A percentile compares a stretch with the other conserved stretches of the same genome.
These are phyloP conservation scores for Imbricaverruca yamaguchii DNA, from an alignment of 2,888 invertebrate species.

Conservation along the genomic window DNA sequence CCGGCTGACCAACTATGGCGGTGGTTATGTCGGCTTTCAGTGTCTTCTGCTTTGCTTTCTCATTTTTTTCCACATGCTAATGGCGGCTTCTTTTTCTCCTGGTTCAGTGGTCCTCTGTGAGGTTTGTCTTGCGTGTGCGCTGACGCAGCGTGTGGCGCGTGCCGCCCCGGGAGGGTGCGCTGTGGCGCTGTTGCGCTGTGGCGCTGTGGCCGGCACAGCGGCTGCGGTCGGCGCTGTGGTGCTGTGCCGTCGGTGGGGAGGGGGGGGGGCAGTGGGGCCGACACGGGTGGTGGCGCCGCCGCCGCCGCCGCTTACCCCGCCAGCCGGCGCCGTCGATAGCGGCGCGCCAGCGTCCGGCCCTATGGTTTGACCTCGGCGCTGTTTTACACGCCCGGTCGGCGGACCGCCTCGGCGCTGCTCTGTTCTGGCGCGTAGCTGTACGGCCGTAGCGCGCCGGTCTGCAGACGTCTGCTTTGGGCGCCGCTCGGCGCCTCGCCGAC, in stretches of 20 bases:
- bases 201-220: neutral
- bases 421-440: too few relatives aligned
- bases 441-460: too few relatives aligned
- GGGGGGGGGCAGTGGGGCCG: too few relatives aligned
- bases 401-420: too few relatives aligned
- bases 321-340: too few relatives aligned
- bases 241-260: neutral
- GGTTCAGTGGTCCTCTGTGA: neutral
- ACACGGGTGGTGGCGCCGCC: neutral
- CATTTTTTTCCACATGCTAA: neutral
- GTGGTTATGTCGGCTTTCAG: neutral
- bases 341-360: too few relatives aligned
- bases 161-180: too few relatives aligned
- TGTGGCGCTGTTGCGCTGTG: neutral
- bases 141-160: too few relatives aligned
- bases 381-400: too few relatives aligned
- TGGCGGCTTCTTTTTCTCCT: neutral
- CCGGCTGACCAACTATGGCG: neutral
- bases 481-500: too few relatives aligned
- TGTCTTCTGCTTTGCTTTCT: neutral
- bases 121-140: neutral
- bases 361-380: too few relatives aligned
- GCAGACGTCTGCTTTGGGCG: too few relatives aligned
- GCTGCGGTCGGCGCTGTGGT: neutral
- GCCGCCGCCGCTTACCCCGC: neutral